Percentiles rank a stretch among this genome's conserved stretches.
These are phyloP conservation scores for Homarus gammarus DNA, from an alignment of 2,888 invertebrate genomes.

Conservation along the genomic window DNA sequence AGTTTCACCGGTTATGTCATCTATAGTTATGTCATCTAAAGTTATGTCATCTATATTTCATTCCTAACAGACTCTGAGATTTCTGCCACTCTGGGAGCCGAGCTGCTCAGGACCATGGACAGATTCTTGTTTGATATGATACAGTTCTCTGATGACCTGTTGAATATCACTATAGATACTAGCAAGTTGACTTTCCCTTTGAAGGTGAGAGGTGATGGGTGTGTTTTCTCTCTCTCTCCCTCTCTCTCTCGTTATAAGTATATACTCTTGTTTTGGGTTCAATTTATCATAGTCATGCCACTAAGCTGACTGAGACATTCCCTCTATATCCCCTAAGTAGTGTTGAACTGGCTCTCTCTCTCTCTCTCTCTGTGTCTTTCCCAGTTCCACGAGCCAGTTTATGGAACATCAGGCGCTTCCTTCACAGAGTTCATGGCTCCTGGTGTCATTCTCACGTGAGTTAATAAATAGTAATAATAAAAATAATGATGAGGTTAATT, in stretches of 20 bases:
- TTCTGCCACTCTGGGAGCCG: slow-evolving; percentile 24
- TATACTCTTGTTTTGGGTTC: too few species aligned
- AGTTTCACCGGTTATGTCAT: too few species aligned
- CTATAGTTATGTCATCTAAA: too few species aligned
- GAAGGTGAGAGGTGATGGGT: too few species aligned
- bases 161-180: slow-evolving; percentile 2
- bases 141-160: background rate
- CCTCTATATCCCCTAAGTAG: too few species aligned
- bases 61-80: slow-evolving; percentile 47
- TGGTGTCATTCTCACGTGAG: slow-evolving; percentile 79
- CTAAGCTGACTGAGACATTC: too few species aligned
- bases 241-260: background rate
- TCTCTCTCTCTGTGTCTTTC: background rate
- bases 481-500: too few species aligned
- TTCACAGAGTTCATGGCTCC: slow-evolving; percentile 81
- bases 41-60: too few species aligned
- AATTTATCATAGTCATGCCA: too few species aligned
- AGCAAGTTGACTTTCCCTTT: slow-evolving; percentile 37
- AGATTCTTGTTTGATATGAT: slow-evolving; percentile 17
- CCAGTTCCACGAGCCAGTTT: slow-evolving; percentile 91
- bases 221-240: background rate
- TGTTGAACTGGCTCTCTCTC: too few species aligned
- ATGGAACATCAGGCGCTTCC: slow-evolving; percentile 84
- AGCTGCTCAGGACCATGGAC: slow-evolving; percentile 38
- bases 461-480: too few species aligned